A percentile compares a stretch with the other conserved stretches of the same genome.
phyloP scores from a whole-genome alignment of 2,113 vertebrate genomes.

The Eonycteris spelaea region DNA sequence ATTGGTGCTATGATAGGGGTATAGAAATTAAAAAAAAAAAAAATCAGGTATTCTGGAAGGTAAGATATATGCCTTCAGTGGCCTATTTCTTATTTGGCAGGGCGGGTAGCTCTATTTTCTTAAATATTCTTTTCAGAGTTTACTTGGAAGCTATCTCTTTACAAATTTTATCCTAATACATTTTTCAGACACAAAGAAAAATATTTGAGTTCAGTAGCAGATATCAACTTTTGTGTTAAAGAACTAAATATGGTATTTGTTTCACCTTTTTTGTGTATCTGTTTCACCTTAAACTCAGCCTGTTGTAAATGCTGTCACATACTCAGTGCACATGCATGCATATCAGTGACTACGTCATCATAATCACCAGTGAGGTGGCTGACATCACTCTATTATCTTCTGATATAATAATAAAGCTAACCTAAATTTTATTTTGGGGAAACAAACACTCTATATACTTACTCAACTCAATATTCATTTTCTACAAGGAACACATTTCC shows the following conservation, averaged over 20 bases:
- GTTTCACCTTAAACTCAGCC: not conserved
- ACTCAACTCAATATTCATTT: not conserved
- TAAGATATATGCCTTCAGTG: fast-evolving
- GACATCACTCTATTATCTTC: not conserved
- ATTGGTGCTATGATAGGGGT: not conserved
- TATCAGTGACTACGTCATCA: not conserved
- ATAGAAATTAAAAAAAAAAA: not conserved
- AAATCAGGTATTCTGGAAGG: not conserved
- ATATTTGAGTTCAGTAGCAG: not conserved
- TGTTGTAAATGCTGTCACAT: not conserved
- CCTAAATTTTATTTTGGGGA: not conserved
- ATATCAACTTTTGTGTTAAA: not conserved
- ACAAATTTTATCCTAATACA: not conserved
- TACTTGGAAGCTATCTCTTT: not conserved
- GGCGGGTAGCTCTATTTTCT: not conserved
- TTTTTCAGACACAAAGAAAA: not conserved
- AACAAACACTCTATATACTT: not conserved
- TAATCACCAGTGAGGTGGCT: not conserved
- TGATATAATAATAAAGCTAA: not conserved
- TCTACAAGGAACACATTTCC: not conserved
- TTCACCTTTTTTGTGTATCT: not conserved
- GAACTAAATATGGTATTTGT: no score
- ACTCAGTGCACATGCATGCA: no score
- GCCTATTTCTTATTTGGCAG: not conserved
- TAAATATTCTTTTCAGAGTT: not conserved